Base-by-base conservation (phyloP, 2,113 vertebrate genomes). In the Pachypanchax playfairii region DNA sequence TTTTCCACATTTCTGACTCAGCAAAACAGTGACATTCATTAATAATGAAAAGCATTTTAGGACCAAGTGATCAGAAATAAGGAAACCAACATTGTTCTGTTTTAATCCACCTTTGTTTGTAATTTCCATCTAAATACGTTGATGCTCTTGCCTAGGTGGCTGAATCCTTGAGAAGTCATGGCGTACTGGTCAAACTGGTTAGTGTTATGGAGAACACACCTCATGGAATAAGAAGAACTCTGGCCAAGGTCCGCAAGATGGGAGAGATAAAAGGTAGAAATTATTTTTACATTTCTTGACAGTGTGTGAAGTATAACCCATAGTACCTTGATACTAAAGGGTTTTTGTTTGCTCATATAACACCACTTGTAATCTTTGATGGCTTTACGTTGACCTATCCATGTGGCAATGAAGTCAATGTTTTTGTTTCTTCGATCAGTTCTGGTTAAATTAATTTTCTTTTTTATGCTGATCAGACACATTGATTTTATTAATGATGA, bases 111-210 rank as follows among this genome's bases (percentile, higher is more conserved):
- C n/a, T n/a, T n/a, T n/a, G n/a, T n/a, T n/a, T n/a, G n/a, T n/a
- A n/a, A n/a, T n/a, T n/a, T n/a, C n/a, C n/a, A n/a, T n/a, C n/a
- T n/a, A n/a, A n/a, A n/a, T n/a, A n/a, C n/a, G 1, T 26, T 26
- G 3, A 6, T 22, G 42, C 3, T 48, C 42, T 17, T 12, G 17
- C 44, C 17, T 63, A 90, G 89, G 79, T 93, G 7, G 90, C 92
- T 1, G 88, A 85, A 25, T 85, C 90, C 2, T 68, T 94, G 44
- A 83, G 91, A n/a, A 85, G 77, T 42, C 90, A 92, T 6, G 87
- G 90, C 15, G 70, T 94, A 49, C 83, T 88, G 0, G 90, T 93
- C 60, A 82, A 79, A 48, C 76, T 91, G 62, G 85, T 93, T 48
- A 65, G 60, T 38, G 64, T 90, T 13, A 84, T 88, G 79, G 87